Conservation (phyloP, 2,797 vertebrate species). For the Discoglossus pictus region DNA sequence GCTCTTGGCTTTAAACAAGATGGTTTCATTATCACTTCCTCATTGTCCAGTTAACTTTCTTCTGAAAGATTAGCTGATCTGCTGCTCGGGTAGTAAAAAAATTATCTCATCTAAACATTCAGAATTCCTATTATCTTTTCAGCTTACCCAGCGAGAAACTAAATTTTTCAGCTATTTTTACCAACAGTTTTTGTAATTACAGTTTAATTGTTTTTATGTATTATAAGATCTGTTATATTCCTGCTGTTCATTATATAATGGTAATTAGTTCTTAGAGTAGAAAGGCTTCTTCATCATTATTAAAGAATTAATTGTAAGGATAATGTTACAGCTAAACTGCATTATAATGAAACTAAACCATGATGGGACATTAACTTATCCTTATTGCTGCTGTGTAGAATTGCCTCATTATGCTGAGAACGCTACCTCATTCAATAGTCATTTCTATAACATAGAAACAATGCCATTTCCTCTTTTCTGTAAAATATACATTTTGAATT, state of each 20-base stretch:
- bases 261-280: conserved; percentile 48
- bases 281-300: conserved; percentile 49
- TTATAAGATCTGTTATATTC: conserved; percentile 45
- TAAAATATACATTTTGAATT: too few species aligned
- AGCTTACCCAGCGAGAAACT: conserved; percentile 34
- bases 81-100: conserved; percentile 5
- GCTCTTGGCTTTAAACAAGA: too few species aligned
- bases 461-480: background rate
- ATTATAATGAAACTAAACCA: conserved; percentile 48
- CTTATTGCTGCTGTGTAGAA: conserved; percentile 25
- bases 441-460: conserved; percentile 18
- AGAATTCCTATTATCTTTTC: conserved; percentile 34
- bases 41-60: too few species aligned
- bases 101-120: background rate
- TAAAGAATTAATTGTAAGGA: conserved; percentile 51
- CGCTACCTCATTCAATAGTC: conserved; percentile 2
- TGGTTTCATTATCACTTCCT: too few species aligned
- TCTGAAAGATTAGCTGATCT: conserved; percentile 5
- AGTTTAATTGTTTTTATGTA: conserved; percentile 53
- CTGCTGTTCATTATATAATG: conserved; percentile 42
- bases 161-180: conserved; percentile 48
- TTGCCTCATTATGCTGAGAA: conserved; percentile 39
- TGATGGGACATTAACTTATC: conserved; percentile 44
- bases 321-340: conserved; percentile 49
- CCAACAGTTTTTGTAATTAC: conserved; percentile 50